A percentile compares a stretch with the other conserved stretches of the same genome.
Conservation (phyloP, 2,797 vertebrate species). For the Bradypus variegatus region DNA sequence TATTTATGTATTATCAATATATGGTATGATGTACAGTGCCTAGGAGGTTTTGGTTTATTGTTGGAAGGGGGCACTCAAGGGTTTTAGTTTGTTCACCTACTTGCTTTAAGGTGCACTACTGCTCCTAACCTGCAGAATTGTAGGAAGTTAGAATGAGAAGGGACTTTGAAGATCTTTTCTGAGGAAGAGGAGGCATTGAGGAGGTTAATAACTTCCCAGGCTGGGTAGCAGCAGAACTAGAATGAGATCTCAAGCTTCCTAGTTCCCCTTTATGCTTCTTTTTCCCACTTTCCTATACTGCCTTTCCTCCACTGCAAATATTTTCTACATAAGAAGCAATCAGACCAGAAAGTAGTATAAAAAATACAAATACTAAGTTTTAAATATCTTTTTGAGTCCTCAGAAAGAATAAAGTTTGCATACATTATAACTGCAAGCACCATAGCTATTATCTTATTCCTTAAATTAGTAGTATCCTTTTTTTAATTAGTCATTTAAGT, state of each 20-base stretch:
- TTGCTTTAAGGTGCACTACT: not conserved
- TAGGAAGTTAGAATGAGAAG: not conserved
- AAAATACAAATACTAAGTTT: not conserved
- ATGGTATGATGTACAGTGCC: not conserved
- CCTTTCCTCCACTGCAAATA: not conserved
- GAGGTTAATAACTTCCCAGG: not conserved
- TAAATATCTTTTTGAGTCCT: not conserved
- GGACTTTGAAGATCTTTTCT: not conserved
- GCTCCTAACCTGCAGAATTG: not conserved
- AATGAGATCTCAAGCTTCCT: not conserved
- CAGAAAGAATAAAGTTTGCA: conserved; percentile 25
- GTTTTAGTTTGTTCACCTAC: not conserved
- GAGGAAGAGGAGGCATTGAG: not conserved
- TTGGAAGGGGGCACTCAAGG: not conserved
- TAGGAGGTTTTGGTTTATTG: not conserved
- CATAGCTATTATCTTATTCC: not conserved
- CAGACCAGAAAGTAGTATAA: not conserved
- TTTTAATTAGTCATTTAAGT: not conserved
- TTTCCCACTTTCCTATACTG: not conserved
- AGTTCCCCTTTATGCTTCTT: not conserved
- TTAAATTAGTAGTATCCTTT: not conserved
- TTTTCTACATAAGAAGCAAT: not conserved
- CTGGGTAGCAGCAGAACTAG: too few species aligned
- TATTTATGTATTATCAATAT: not conserved
- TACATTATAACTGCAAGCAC: conserved; percentile 3